phyloP scores from a whole-genome alignment of 2,797 vertebrate genomes.

The Champsocephalus esox region DNA sequence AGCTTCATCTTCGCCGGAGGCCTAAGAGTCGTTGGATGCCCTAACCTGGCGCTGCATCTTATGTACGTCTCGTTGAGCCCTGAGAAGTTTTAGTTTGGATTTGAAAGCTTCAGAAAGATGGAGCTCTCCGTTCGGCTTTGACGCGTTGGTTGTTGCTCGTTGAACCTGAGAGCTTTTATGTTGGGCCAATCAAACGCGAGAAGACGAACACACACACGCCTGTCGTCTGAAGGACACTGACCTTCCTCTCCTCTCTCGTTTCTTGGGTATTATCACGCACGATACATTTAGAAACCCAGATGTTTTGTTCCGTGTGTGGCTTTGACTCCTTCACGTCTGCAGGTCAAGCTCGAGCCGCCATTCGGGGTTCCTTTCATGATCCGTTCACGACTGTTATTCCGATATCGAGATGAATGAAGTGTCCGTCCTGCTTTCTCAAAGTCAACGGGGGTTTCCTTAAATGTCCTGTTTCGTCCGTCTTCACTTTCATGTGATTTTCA shows the following conservation, averaged over 20 bases:
- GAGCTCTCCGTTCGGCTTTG: constrained; percentile 43
- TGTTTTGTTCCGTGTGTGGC: constrained; percentile 7
- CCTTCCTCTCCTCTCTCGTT: not conserved
- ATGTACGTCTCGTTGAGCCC: too few species aligned
- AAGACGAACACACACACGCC: too few species aligned
- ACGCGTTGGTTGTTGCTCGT: constrained; percentile 55
- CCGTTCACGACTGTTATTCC: too few species aligned
- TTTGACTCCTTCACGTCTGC: not conserved
- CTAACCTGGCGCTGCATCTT: too few species aligned
- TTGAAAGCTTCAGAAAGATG: not conserved
- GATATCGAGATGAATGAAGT: too few species aligned
- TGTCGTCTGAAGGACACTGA: not conserved
- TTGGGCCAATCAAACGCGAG: constrained; percentile 47
- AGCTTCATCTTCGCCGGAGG: too few species aligned
- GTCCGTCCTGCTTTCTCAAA: too few species aligned
- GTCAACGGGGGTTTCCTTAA: too few species aligned
- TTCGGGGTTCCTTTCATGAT: too few species aligned
- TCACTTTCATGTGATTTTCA: too few species aligned
- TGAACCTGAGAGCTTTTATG: constrained; percentile 56
- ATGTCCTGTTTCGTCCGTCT: too few species aligned
- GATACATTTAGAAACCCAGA: constrained; percentile 15
- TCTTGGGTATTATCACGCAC: not conserved
- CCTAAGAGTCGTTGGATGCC: too few species aligned
- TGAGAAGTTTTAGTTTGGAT: not conserved
- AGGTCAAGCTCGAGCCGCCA: not conserved